Evolutionary conservation across 64 coral and sea anemone genomes (phyloP), one percentile per base, ranked within the genome.

Genomic region (Hydrozoanthus tunicans): DNA sequence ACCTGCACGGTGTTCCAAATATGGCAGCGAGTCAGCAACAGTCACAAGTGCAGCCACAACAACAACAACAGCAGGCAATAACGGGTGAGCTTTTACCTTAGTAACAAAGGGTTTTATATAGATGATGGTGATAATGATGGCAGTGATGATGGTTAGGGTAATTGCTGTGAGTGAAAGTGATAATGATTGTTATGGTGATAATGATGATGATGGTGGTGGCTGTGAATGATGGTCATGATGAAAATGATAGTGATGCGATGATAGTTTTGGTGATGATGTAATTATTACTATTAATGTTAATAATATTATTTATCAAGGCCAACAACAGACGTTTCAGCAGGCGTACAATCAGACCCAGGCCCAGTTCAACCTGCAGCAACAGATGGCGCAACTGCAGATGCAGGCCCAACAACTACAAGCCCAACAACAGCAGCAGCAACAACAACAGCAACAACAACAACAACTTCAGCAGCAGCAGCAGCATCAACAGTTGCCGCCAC

Each of bases 41-140:
- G 66, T 85, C 90, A 43, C 91, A 86, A 94, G 53, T 85, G 27
- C 92, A 78, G n/a, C 94, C 77, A 81, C 56, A 74, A 6, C 70
- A 68, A 70, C 94, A 93, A 79, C 93, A 93, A 17, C 90, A 91
- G 52, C 80, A 71, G 27, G 69, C 68, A 4, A 27, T 88, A 10
- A 7, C 55, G 6, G 84, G 84, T 88, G 57, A 88, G 84, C 7
- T 5, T 76, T 76, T 11, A 10, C 2, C 43, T 10, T 76, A 76
- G 8, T 51, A 43, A 52, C 7, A 52, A 27, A 10, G 43, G 27
- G 26, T 75, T 51, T 25, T 12, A 1, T 51, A 13, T 3, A 4
- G 27, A 5, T 75, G 7, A 6, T 12, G 24, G 9, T 76, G 9
- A 12, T 11, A 10, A 12, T 76, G 27, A 32, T 76, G 25, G 9